These are phyloP conservation scores for Plagodis dolabraria DNA, from an alignment of 2,888 invertebrate species.

Conservation along the genomic window DNA sequence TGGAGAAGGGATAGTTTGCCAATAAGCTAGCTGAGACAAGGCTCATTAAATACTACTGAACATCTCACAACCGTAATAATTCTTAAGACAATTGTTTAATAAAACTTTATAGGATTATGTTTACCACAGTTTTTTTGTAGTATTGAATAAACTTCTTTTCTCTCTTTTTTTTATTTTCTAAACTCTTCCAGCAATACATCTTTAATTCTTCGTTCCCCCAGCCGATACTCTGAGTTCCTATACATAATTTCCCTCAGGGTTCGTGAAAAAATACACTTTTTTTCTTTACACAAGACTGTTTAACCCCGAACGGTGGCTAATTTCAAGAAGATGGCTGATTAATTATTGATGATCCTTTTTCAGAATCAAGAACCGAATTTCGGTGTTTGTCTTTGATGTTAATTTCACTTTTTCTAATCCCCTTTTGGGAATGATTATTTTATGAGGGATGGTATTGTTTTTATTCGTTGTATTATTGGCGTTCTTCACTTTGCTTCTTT, in stretches of 20 bases:
- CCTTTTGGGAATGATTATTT: constrained; percentile 58
- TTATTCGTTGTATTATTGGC: constrained; percentile 17
- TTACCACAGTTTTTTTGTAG: no score
- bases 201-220: not conserved
- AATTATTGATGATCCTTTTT: constrained; percentile 77
- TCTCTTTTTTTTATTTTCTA: no score
- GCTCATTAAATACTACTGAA: no score
- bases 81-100: no score
- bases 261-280: constrained; percentile 59
- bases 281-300: constrained; percentile 66
- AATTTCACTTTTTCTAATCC: constrained; percentile 70
- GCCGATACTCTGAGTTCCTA: constrained; percentile 59
- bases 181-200: no score
- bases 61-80: no score
- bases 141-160: no score
- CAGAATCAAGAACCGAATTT: constrained; percentile 60
- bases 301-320: constrained; percentile 79
- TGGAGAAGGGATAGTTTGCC: no score
- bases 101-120: no score
- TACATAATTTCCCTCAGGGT: constrained; percentile 82
- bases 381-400: constrained; percentile 75
- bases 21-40: no score
- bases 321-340: constrained; percentile 77
- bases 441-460: constrained; percentile 60
- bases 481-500: not conserved